Evolutionary conservation across 2,797 vertebrate species (phyloP).

Genomic region (Lates japonicus): DNA sequence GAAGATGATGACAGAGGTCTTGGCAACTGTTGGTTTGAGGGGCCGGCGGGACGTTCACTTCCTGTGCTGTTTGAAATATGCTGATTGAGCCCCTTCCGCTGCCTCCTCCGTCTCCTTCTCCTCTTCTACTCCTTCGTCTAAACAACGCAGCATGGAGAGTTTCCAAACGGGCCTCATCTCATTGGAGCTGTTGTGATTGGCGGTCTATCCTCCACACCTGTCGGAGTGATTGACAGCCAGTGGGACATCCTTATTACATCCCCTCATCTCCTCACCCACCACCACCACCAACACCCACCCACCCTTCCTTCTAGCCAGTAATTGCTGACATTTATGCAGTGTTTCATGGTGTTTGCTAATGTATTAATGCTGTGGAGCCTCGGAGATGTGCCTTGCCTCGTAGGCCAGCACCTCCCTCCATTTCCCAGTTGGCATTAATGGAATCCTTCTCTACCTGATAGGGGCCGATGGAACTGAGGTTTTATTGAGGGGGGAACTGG

Average conservation of each 20-base stretch:
- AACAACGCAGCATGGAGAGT: slow-evolving; percentile 30
- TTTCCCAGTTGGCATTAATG: slow-evolving; percentile 89
- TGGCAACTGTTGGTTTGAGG: slow-evolving; percentile 50
- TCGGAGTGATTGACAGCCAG: slow-evolving; percentile 94
- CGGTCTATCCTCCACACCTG: slow-evolving; percentile 82
- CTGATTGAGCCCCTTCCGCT: slow-evolving; percentile 30
- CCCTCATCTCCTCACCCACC: slow-evolving; percentile 77
- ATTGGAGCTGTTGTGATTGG: slow-evolving; percentile 74
- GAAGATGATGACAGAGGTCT: slow-evolving; percentile 49
- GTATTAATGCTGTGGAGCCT: slow-evolving; percentile 98
- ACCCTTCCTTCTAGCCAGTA: slow-evolving; percentile 80
- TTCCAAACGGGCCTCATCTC: slow-evolving; percentile 51
- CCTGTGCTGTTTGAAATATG: slow-evolving; percentile 46
- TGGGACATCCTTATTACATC: slow-evolving; percentile 97
- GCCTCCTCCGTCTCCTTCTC: slow-evolving; percentile 12
- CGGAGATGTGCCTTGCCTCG: slow-evolving; percentile 63
- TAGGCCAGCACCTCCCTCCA: slow-evolving; percentile 89
- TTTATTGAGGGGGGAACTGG: slow-evolving; percentile 90
- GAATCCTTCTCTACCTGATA: slow-evolving; percentile 93
- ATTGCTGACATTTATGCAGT: slow-evolving; percentile 99
- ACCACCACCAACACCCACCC: slow-evolving; percentile 78
- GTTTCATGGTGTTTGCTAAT: slow-evolving; percentile 99
- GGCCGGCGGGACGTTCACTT: slow-evolving; percentile 35
- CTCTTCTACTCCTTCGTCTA: slow-evolving; percentile 19
- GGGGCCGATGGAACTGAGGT: slow-evolving; percentile 87